Base-by-base conservation (phyloP, 2,113 vertebrate species). In the Lophotis ruficrista region DNA sequence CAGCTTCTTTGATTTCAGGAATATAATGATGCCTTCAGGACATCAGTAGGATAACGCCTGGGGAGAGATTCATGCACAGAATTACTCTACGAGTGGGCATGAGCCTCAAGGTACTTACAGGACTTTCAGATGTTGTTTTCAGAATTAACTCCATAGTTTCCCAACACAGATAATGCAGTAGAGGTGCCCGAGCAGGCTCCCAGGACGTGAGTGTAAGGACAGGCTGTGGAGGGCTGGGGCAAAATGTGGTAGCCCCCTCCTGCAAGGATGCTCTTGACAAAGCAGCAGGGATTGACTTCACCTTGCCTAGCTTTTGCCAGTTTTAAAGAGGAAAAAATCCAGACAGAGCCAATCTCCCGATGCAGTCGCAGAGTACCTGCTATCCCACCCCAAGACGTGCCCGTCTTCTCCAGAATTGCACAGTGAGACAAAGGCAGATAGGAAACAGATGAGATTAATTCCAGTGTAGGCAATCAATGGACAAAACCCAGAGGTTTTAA, bases 1-100 rank as follows among this genome's bases (percentile, higher is more conserved):
- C 81, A 84, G 81, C 73, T 81, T 47, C 90, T 95, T 95, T 95
- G 92, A 83, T 94, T 96, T 92, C 81, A 73, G 93, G 81, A 89
- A 76, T 87, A 57, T 92, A 94, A 93, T 28, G 83, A 89, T 96
- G 90, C 91, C 93, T 94, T 80, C 77, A 91, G 95, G 95, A 92
- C 78, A 82, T 54, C 61, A 69, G 70, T 65, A 65, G 81, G 54
- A 41, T 89, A 90, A 78, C 1, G 88, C 94, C 90, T 87, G 83
- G 80, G 90, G 89, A 89, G 80, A 92, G 60, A 87, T 91, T 82
- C 81, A 33, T 89, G 73, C 15, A 3, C 70, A 84, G 88, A 87
- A 89, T 93, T 89, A 79, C 83, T 24, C 69, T 65, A 9, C 38
- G 77, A 94, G 77, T 69, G 70, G 70, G 78, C 70, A 81, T 37